Evolutionary conservation across 2,113 vertebrate species (phyloP).

Genomic region (Neogobius melanostomus): DNA sequence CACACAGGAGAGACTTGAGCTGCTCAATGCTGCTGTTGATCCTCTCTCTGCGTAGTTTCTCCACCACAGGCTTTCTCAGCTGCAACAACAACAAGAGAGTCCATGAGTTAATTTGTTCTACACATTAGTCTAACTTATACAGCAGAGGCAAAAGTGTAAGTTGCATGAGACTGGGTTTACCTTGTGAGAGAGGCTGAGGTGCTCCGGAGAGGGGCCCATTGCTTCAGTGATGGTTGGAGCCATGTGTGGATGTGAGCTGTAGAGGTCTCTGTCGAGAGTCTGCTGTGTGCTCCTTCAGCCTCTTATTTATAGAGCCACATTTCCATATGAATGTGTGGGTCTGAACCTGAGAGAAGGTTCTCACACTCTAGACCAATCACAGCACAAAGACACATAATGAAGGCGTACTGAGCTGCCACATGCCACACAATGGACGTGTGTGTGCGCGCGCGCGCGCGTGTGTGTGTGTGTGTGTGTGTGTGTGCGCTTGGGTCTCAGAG

Average conservation of each 20-base stretch:
- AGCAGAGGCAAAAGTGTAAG: no score
- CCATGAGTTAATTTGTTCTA: conserved; percentile 29
- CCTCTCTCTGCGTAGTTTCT: conserved; percentile 2
- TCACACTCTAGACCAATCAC: conserved; percentile 69
- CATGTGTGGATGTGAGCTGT: background rate
- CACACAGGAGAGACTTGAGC: conserved; percentile 8
- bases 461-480: background rate
- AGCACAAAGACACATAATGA: conserved; percentile 16
- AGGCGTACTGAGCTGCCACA: background rate
- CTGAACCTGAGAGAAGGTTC: conserved; percentile 55
- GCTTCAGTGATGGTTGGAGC: conserved; percentile 4
- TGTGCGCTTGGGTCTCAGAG: conserved; percentile 4
- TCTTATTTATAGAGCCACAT: conserved; percentile 39
- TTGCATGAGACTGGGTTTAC: conserved; percentile 28
- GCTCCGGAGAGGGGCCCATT: conserved; percentile 2
- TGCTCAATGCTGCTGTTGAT: conserved; percentile 13
- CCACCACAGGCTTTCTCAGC: conserved; percentile 14
- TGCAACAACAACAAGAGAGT: conserved; percentile 24
- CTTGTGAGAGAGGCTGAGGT: conserved; percentile 9
- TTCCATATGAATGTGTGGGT: conserved; percentile 72
- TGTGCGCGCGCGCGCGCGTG: background rate
- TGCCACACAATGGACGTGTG: background rate
- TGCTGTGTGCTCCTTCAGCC: conserved; percentile 3
- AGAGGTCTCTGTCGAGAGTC: background rate
- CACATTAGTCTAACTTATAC: conserved; percentile 18